These are phyloP conservation scores for Thripadectes ignobilis DNA, from an alignment of 2,797 vertebrate genomes.

Conservation along the genomic window DNA sequence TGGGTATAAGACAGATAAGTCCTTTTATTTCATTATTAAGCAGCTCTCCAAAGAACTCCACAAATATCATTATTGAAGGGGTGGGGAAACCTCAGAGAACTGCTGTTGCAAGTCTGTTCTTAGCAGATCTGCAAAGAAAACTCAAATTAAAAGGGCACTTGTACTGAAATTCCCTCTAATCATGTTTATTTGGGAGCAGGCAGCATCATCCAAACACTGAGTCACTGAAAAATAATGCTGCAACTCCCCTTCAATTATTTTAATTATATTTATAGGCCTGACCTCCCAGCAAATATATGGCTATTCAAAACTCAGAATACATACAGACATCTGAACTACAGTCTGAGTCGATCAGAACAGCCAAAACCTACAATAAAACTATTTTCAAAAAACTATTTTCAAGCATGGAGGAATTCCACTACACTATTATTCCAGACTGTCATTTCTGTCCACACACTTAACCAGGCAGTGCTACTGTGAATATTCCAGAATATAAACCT, in stretches of 20 bases:
- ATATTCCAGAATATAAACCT: neutral
- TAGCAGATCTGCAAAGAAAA: slow-evolving; percentile 47
- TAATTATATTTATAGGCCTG: neutral
- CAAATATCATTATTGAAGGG: neutral
- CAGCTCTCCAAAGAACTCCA: slow-evolving; percentile 63
- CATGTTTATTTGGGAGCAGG: neutral
- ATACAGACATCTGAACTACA: neutral
- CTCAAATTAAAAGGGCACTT: slow-evolving; percentile 53
- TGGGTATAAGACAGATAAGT: slow-evolving; percentile 67
- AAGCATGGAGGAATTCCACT: neutral
- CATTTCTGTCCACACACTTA: neutral
- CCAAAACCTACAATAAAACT: neutral
- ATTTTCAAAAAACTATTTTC: neutral
- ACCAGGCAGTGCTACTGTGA: neutral
- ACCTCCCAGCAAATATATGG: neutral
- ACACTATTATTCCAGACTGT: neutral
- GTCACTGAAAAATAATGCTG: neutral
- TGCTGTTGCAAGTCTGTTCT: slow-evolving; percentile 55
- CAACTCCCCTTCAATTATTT: neutral
- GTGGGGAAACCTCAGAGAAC: slow-evolving; percentile 44
- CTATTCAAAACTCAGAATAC: neutral
- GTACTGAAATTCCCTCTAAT: slow-evolving; percentile 65
- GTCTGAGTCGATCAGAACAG: neutral
- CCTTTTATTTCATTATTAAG: slow-evolving; percentile 61
- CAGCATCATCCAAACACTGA: neutral